Base-by-base conservation (phyloP, 1,140 invertebrate genomes). In the Ostrea edulis region DNA sequence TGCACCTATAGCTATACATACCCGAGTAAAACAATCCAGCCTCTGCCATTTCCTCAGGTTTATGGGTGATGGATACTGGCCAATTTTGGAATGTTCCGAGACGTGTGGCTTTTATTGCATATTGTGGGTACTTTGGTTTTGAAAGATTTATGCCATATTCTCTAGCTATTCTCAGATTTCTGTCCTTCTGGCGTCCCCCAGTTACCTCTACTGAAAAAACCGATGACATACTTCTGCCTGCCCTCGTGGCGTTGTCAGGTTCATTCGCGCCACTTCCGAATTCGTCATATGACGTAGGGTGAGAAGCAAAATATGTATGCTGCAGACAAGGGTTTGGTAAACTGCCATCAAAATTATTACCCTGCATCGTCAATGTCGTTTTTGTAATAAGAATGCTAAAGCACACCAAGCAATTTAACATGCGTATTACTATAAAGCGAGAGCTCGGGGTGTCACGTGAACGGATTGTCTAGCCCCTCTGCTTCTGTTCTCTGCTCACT, bases 1-100 rank as follows among this genome's bases (percentile, higher is more conserved):
- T 5, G 35, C 35, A 44, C 35, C 1, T 2, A 44, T 8, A 20
- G 12, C 5, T 35, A 25, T 44, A 44, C 68, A 29, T 35, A 71
- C 68, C 68, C 25, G 22, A 29, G 12, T 98, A 98, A 93, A 96
- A 98, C 94, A 98, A 98, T 52, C 98, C 98, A 88, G 98, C 98
- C 89, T 97, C 97, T 71, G 97, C 97, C 25, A 98, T 94, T 81
- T 97, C 96, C 82, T 96, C 96, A 20, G 97, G 97, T 86, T 96
- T 96, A 92, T 97, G 97, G 84, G 96, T 86, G 44, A 85, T 82
- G 8, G 12, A 12, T 2, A 71, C 2, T 12, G 90, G 84, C 91
- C 93, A 93, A 29, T 96, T 95, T 84, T 95, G 95, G 93, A 97
- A 98, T 8, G 96, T 97, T 89, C 95, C 95, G 44, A 98, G 92